Evolutionary conservation across 53 echinoderm and acorn worm species (phyloP), one percentile per base, ranked within the genome.

Genomic region (Apostichopus leukothele): DNA sequence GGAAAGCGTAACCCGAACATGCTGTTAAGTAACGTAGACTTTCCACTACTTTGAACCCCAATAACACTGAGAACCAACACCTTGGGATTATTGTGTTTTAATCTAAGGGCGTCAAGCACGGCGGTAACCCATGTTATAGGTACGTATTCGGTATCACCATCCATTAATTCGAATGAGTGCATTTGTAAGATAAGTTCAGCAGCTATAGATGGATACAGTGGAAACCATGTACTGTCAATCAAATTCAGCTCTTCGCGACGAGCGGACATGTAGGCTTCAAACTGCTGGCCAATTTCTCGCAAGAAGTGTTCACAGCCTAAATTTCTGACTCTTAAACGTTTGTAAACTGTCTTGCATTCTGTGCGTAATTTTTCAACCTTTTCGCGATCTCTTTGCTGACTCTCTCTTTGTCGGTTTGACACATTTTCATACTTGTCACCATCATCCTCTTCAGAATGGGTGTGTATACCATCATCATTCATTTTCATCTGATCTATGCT

Each of bases 21-120:
- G 25, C 25, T 25, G 68, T 92, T 92, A 7, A 92, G 83, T 14
- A 92, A 52, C 51, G 92, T 92, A 9, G 92, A 92, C 60, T 92
- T 92, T 51, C 92, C 92, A 90, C 75, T 79, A 59, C 92, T 88
- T 53, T 92, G 92, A 50, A 92, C 66, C n/a, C 92, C 92, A 6
- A 92, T 8, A 55, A 91, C 91, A 57, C 53, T 16, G 0, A 84
- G 16, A 73, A 91, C 89, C 73, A 83, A 91, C 5, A 92, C 20
- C 51, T 74, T 87, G 9, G 73, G 78, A 21, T 92, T 76, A 1
- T 83, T 83, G 51, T 83, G 53, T n/a, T 71, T 88, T 5, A 25
- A 11, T 75, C 51, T 51, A 57, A 91, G 57, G 19, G 67, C 79
- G 12, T 18, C 10, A 0, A 92, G 84, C 50, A 92, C 92, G 14